phyloP scores from a whole-genome alignment of 1,140 invertebrate species.

The Notospermus geniculatus region DNA sequence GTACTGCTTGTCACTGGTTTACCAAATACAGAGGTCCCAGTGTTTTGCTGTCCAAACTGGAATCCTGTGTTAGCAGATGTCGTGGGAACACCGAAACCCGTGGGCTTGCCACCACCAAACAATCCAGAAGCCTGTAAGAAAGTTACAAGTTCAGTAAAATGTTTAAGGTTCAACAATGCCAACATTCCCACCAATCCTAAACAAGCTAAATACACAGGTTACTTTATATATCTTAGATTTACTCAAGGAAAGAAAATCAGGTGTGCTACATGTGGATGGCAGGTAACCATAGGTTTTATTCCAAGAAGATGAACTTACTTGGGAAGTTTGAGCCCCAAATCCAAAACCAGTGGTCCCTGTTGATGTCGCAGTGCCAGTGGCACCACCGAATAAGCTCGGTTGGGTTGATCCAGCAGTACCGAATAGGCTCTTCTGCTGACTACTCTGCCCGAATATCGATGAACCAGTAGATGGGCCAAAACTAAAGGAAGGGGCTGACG shows the following conservation, averaged over 20 bases:
- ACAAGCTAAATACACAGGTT: no score
- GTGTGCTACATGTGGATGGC: no score
- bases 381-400: conserved; percentile 28
- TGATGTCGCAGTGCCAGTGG: conserved; percentile 33
- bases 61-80: conserved; percentile 34
- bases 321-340: no score
- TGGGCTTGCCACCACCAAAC: conserved; percentile 38
- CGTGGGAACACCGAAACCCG: conserved; percentile 61
- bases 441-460: conserved; percentile 37
- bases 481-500: conserved; percentile 29
- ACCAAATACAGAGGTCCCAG: conserved; percentile 33
- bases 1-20: conserved; percentile 36
- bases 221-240: no score
- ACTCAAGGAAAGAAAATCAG: no score
- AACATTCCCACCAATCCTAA: no score
- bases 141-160: no score
- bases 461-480: conserved; percentile 38
- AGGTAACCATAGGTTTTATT: no score
- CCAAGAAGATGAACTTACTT: no score
- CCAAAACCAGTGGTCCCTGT: conserved; percentile 59
- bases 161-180: no score
- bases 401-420: conserved; percentile 39
- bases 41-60: conserved; percentile 31
- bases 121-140: no score
- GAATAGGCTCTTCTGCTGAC: conserved; percentile 40